Evolutionary conservation across 1,140 invertebrate species (phyloP).

Genomic region (Neoseiulus cucumeris): DNA sequence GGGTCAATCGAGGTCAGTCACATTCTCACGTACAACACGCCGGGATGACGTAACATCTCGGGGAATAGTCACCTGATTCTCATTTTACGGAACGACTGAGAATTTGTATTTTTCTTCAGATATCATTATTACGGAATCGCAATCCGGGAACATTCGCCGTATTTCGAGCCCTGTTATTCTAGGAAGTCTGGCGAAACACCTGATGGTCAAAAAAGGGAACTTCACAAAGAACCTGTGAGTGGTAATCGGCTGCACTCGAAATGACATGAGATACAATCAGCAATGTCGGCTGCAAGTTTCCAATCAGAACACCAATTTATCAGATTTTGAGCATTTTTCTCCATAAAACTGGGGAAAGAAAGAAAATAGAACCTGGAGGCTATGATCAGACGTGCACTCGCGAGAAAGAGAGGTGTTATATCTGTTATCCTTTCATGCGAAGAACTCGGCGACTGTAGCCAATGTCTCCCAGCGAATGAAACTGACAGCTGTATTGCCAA

Average conservation of each 20-base stretch:
- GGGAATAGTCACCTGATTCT: too few relatives aligned
- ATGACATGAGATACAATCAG: not conserved
- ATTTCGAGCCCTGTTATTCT: constrained; percentile 34
- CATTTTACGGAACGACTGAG: too few relatives aligned
- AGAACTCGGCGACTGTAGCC: not conserved
- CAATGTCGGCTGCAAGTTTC: too few relatives aligned
- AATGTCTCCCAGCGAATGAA: constrained; percentile 26
- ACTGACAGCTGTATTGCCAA: constrained; percentile 31
- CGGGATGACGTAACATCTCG: not conserved
- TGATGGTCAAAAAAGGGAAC: constrained; percentile 13
- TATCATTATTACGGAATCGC: constrained; percentile 38
- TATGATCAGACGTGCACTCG: too few relatives aligned
- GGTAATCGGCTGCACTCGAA: too few relatives aligned
- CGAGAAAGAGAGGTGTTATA: too few relatives aligned
- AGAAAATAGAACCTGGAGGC: too few relatives aligned
- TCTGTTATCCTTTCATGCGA: not conserved
- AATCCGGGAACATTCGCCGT: constrained; percentile 30
- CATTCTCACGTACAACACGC: not conserved
- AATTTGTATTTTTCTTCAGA: constrained; percentile 19
- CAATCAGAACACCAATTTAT: too few relatives aligned
- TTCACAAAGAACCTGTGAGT: not conserved
- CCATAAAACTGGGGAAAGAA: too few relatives aligned
- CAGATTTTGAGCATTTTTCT: too few relatives aligned
- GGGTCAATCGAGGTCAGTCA: constrained; percentile 34
- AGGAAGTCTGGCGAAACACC: constrained; percentile 29